Conservation (phyloP, 2,113 vertebrate genomes). For the Callopanchax toddi region DNA sequence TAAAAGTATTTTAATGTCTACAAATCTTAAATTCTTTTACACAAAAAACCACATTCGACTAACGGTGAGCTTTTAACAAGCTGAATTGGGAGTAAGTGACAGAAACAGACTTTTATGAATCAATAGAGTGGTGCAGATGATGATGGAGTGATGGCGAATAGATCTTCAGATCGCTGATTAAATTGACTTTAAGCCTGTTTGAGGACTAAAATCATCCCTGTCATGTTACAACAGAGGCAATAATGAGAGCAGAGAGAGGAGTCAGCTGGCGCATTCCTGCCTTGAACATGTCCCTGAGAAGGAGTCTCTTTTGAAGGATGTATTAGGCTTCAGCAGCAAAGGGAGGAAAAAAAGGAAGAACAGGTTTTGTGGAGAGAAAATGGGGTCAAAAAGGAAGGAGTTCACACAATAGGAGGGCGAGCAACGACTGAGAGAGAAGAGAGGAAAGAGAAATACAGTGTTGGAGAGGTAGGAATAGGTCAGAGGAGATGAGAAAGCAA, state of each 20-base stretch:
- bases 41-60: too few relatives aligned
- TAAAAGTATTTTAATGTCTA: too few relatives aligned
- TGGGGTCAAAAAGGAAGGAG: slow-evolving; percentile 43
- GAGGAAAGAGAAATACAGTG: neutral
- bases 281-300: slow-evolving; percentile 11
- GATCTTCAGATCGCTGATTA: slow-evolving; percentile 49
- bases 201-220: slow-evolving; percentile 22
- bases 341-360: slow-evolving; percentile 8
- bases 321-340: slow-evolving; percentile 38
- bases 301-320: slow-evolving; percentile 45
- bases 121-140: slow-evolving; percentile 43
- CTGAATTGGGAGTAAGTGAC: neutral
- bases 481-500: slow-evolving; percentile 19
- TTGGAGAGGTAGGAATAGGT: neutral
- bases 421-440: slow-evolving; percentile 7
- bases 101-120: too few relatives aligned
- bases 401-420: slow-evolving; percentile 17
- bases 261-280: slow-evolving; percentile 49
- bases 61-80: slow-evolving; percentile 11
- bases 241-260: slow-evolving; percentile 31
- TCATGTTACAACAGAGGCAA: slow-evolving; percentile 39
- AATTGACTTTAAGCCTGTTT: slow-evolving; percentile 26
- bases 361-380: slow-evolving; percentile 44
- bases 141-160: slow-evolving; percentile 18
- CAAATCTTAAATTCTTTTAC: too few relatives aligned